These are phyloP conservation scores for Scomber colias DNA, from an alignment of 2,113 vertebrate genomes.

Conservation along the genomic window DNA sequence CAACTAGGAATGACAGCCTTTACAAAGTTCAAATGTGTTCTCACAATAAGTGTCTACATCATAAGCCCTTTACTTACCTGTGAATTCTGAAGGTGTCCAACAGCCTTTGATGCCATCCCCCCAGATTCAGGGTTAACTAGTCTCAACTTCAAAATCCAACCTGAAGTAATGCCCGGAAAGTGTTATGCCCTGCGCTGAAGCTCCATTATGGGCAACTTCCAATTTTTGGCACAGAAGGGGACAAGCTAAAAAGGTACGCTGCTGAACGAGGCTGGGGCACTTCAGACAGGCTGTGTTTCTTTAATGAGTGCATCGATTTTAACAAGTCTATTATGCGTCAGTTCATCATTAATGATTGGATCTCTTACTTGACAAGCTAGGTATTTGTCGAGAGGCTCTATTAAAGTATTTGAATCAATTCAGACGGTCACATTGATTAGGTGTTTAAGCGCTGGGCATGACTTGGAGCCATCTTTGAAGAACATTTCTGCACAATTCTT, in stretches of 20 bases:
- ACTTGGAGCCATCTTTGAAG: slow-evolving; percentile 17
- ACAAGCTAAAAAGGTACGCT: slow-evolving; percentile 1
- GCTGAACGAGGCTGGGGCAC: slow-evolving; percentile 18
- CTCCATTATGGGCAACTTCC: background rate
- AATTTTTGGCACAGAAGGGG: slow-evolving; percentile 14
- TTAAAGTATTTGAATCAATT: background rate
- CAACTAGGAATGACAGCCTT: too few relatives aligned
- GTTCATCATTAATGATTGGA: slow-evolving; percentile 15
- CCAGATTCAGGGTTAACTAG: slow-evolving; percentile 41
- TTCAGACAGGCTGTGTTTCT: slow-evolving; percentile 18
- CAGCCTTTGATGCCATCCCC: slow-evolving; percentile 33
- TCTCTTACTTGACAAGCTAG: background rate
- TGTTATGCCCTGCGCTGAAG: background rate
- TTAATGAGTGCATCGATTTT: slow-evolving; percentile 39
- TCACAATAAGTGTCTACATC: background rate
- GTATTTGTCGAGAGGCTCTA: background rate
- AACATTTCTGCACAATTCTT: slow-evolving; percentile 52
- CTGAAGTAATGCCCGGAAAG: background rate
- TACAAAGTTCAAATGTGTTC: background rate
- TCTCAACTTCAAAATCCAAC: slow-evolving; percentile 19
- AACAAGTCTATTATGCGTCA: slow-evolving; percentile 5
- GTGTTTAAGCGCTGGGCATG: slow-evolving; percentile 28
- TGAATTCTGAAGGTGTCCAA: slow-evolving; percentile 45
- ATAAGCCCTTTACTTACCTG: slow-evolving; percentile 73
- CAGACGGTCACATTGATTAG: slow-evolving; percentile 29